Conservation (phyloP, 2,888 invertebrate species). For the Allophyes oxyacanthae region DNA sequence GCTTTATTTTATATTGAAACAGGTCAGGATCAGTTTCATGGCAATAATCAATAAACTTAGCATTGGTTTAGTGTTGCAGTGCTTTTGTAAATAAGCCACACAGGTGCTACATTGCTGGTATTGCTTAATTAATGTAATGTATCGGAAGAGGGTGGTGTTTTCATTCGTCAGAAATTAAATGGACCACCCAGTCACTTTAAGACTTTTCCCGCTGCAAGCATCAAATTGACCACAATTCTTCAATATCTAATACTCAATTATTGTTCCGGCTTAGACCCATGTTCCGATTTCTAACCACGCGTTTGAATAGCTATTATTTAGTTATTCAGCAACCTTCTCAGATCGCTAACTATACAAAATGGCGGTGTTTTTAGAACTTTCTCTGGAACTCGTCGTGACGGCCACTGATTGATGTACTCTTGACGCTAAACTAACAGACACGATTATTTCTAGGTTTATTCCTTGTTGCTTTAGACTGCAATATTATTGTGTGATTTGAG, state of each 20-base stretch:
- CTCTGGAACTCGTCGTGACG: constrained; percentile 58
- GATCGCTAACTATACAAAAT: constrained; percentile 66
- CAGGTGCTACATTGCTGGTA: too few relatives aligned
- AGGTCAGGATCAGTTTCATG: too few relatives aligned
- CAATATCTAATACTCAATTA: constrained; percentile 27
- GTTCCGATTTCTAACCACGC: constrained; percentile 64
- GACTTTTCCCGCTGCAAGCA: constrained; percentile 40
- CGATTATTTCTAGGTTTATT: constrained; percentile 39
- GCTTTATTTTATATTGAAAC: neutral
- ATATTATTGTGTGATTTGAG: neutral
- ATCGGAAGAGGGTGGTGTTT: too few relatives aligned
- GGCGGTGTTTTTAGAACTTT: constrained; percentile 68
- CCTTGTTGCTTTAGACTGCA: constrained; percentile 12
- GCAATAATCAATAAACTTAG: too few relatives aligned
- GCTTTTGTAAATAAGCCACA: too few relatives aligned
- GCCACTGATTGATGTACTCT: constrained; percentile 46
- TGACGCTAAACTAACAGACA: constrained; percentile 46
- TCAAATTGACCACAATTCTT: constrained; percentile 41
- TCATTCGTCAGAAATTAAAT: too few relatives aligned
- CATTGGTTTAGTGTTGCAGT: too few relatives aligned
- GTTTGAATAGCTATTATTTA: constrained; percentile 59
- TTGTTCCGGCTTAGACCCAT: constrained; percentile 31
- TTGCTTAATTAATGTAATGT: too few relatives aligned
- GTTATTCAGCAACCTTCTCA: constrained; percentile 49
- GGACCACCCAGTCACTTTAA: constrained; percentile 1